Evolutionary conservation across 2,113 vertebrate species (phyloP).

Genomic region (Natator depressus): DNA sequence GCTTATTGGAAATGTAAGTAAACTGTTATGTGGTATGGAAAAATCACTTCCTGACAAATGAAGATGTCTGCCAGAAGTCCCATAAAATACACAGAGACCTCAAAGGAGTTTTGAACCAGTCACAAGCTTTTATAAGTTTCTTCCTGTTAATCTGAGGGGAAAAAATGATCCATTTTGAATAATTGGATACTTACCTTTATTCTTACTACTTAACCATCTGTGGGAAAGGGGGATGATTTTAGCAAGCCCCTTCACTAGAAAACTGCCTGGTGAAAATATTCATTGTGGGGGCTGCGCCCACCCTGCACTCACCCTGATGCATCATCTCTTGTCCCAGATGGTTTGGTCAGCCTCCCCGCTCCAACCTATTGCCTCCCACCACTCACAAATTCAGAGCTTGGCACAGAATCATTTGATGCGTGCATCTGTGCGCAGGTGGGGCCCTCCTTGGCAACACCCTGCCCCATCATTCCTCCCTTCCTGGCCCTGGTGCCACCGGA

Average conservation of each 20-base stretch:
- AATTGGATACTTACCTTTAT: not conserved
- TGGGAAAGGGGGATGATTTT: not conserved
- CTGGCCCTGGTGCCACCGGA: no score
- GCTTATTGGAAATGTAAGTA: not conserved
- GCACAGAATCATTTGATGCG: no score
- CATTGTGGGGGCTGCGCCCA: not conserved
- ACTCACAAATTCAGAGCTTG: no score
- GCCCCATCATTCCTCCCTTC: no score
- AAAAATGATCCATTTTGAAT: not conserved
- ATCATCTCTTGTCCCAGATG: not conserved
- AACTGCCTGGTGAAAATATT: not conserved
- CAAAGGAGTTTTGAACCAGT: not conserved
- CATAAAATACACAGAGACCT: not conserved
- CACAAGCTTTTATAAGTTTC: not conserved
- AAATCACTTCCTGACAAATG: not conserved
- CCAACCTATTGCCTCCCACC: no score
- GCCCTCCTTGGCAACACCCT: no score
- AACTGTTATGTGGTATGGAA: slow-evolving; percentile 21
- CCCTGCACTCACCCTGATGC: not conserved
- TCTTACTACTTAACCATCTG: not conserved
- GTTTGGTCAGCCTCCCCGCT: no score
- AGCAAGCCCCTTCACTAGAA: not conserved
- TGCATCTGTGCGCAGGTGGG: no score
- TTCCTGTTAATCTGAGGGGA: not conserved
- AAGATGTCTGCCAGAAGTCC: not conserved